Evolutionary conservation across 1,140 invertebrate species (phyloP).

Genomic region (Druon quercuslanigerum): DNA sequence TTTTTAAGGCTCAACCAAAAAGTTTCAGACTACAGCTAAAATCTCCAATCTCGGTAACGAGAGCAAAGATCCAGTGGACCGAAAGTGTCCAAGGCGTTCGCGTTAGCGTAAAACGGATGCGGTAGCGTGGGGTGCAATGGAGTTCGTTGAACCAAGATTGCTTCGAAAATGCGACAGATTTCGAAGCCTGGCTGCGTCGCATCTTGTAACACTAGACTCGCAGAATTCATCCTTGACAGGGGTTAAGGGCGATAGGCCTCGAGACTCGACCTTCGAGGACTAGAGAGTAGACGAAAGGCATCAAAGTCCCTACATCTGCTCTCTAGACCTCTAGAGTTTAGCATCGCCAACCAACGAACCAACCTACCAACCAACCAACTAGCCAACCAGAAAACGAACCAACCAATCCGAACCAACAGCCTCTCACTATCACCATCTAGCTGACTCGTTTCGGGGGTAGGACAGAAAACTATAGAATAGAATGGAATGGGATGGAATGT

Average conservation of each 20-base stretch:
- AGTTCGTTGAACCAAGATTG: constrained; percentile 30
- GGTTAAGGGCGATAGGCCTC: constrained; percentile 11
- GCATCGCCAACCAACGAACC: too few relatives aligned
- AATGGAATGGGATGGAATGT: constrained; percentile 51
- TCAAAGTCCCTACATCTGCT: not conserved
- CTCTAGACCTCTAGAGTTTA: not conserved
- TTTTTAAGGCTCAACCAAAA: too few relatives aligned
- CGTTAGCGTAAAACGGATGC: constrained; percentile 30
- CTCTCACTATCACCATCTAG: constrained; percentile 20
- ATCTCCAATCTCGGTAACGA: constrained; percentile 2
- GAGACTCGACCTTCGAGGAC: constrained; percentile 1
- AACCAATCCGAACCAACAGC: not conserved
- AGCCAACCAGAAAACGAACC: too few relatives aligned
- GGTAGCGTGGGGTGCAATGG: constrained; percentile 12
- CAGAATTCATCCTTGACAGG: not conserved
- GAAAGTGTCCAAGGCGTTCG: constrained; percentile 26
- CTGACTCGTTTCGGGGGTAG: constrained; percentile 36
- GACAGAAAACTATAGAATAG: constrained; percentile 45
- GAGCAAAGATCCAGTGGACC: constrained; percentile 27
- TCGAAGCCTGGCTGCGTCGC: not conserved
- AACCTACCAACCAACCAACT: too few relatives aligned
- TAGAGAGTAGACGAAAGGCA: not conserved
- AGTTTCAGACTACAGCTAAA: not conserved
- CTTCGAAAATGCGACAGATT: constrained; percentile 23
- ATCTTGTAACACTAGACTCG: not conserved